Evolutionary conservation across 53 echinoderm and acorn worm species (phyloP).

Genomic region (Patiria pectinifera): DNA sequence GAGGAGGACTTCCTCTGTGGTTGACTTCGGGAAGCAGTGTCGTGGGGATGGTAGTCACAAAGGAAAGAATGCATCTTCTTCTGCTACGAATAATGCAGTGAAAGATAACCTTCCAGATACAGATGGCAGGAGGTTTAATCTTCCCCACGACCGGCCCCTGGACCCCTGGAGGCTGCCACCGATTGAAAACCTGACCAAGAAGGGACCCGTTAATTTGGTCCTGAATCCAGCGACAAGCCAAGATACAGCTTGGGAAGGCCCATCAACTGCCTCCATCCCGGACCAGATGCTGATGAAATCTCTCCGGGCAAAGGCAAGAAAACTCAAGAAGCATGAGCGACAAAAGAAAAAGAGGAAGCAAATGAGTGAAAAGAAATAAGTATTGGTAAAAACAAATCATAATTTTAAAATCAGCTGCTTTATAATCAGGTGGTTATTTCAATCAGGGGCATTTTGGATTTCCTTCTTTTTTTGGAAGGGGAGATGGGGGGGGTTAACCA

Average conservation of each 20-base stretch:
- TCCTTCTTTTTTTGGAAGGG: too few species aligned
- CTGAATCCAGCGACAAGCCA: constrained; percentile 1
- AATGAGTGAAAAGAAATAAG: constrained; percentile 12
- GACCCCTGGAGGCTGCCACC: constrained; percentile 48
- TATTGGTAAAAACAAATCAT: not conserved
- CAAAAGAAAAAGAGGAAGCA: constrained; percentile 15
- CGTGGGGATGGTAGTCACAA: not conserved
- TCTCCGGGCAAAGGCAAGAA: not conserved
- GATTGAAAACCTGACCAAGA: constrained; percentile 22
- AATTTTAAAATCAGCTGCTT: not conserved
- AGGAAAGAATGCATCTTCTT: not conserved
- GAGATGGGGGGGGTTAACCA: too few species aligned
- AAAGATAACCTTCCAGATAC: not conserved
- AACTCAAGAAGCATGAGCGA: constrained; percentile 17
- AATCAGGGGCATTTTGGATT: too few species aligned
- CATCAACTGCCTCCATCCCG: not conserved
- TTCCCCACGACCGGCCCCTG: constrained; percentile 33
- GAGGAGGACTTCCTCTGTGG: not conserved
- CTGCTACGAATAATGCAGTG: not conserved
- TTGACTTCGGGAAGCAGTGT: constrained; percentile 9
- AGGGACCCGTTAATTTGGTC: constrained; percentile 38
- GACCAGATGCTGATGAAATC: constrained; percentile 38
- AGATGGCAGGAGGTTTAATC: constrained; percentile 21
- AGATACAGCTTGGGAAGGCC: not conserved
- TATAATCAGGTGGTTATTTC: not conserved